Percentiles rank a stretch among this genome's conserved stretches.
Conservation (phyloP, 2,113 vertebrate genomes). For the Orientallactaga bullata region DNA sequence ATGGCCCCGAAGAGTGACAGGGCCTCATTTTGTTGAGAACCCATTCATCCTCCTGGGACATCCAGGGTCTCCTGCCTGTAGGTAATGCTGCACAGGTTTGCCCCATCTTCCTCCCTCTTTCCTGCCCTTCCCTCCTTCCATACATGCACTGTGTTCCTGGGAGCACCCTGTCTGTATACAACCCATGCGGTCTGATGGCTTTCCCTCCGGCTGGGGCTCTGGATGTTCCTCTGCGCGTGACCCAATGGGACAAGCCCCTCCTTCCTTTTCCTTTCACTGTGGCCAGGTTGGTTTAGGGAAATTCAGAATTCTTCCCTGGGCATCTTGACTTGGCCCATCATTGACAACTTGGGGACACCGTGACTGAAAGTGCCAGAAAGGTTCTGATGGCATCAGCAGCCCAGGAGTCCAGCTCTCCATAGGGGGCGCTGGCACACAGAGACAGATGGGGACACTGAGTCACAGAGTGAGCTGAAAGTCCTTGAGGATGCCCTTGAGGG, state of each 20-base stretch:
- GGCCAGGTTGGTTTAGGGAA: not conserved
- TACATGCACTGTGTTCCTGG: not conserved
- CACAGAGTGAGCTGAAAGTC: rapidly evolving
- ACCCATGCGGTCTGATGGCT: not conserved
- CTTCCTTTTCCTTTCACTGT: not conserved
- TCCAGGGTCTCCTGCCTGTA: rapidly evolving
- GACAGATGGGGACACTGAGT: not conserved
- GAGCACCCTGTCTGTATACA: rapidly evolving
- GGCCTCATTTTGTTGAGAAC: not conserved
- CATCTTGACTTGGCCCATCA: not conserved
- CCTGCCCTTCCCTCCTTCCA: not conserved
- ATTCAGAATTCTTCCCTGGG: not conserved
- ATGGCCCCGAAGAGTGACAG: not conserved
- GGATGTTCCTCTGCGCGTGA: too few relatives aligned
- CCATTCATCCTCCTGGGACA: rapidly evolving
- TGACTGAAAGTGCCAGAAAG: not conserved
- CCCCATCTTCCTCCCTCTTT: not conserved
- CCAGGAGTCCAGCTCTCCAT: rapidly evolving
- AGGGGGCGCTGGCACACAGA: not conserved
- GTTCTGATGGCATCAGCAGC: rapidly evolving
- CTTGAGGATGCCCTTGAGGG: not conserved
- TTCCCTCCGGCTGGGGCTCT: not conserved
- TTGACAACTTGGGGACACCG: not conserved
- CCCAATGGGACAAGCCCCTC: not conserved
- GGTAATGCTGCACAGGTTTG: rapidly evolving